phyloP scores from a whole-genome alignment of 2,888 invertebrate genomes.

The Eilema griseolum region DNA sequence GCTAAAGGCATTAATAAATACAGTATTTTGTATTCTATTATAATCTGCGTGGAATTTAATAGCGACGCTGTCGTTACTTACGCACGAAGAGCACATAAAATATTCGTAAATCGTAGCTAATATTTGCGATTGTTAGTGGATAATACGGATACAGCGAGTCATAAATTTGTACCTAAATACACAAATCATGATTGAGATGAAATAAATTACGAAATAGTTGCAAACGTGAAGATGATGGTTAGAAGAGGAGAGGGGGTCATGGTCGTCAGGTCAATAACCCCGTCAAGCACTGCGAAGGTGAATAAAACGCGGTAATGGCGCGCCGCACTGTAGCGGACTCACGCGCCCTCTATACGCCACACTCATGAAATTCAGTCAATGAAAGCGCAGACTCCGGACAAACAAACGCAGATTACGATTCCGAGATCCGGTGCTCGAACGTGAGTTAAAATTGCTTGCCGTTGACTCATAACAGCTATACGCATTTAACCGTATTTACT shows the following conservation, averaged over 20 bases:
- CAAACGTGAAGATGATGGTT: conserved; percentile 46
- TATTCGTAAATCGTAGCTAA: not conserved
- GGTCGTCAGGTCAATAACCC: conserved; percentile 81
- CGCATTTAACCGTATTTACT: conserved; percentile 40
- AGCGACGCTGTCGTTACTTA: not conserved
- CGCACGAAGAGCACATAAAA: conserved; percentile 1
- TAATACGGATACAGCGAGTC: not conserved
- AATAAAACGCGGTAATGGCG: conserved; percentile 56
- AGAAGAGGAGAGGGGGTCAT: conserved; percentile 66
- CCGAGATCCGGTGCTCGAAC: conserved; percentile 41
- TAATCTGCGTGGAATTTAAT: not conserved
- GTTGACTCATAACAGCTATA: conserved; percentile 41
- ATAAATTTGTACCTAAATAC: conserved; percentile 7
- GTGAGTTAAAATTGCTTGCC: conserved; percentile 40
- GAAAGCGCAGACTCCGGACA: conserved; percentile 51
- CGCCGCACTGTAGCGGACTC: conserved; percentile 51
- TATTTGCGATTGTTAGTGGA: not conserved
- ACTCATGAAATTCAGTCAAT: conserved; percentile 61
- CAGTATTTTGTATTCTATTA: not conserved
- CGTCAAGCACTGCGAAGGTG: conserved; percentile 62
- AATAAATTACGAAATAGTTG: conserved; percentile 55
- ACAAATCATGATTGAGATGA: conserved; percentile 51
- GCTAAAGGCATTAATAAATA: not conserved
- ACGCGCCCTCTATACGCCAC: conserved; percentile 46
- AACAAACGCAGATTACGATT: conserved; percentile 44